Percentiles rank a stretch among this genome's conserved stretches.
Evolutionary conservation across 2,113 vertebrate species (phyloP).

Genomic region (Xenopus borealis): DNA sequence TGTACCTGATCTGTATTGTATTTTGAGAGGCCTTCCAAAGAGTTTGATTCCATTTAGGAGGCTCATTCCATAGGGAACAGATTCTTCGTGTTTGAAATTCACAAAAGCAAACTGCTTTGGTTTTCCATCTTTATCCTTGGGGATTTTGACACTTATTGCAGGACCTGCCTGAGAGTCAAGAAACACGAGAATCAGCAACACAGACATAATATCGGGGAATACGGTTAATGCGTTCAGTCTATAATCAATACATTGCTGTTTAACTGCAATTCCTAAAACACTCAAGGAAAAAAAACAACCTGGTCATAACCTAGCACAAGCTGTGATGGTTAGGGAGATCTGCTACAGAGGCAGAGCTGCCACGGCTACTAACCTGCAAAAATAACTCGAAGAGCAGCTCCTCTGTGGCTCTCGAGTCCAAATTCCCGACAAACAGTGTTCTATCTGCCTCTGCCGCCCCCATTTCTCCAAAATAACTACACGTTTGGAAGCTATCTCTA

Average conservation of each 20-base stretch:
- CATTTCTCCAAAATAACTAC: slow-evolving; percentile 60
- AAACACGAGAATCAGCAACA: slow-evolving; percentile 15
- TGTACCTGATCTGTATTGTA: slow-evolving; percentile 89
- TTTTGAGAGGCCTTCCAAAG: slow-evolving; percentile 79
- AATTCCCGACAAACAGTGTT: slow-evolving; percentile 85
- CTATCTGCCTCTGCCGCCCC: slow-evolving; percentile 81
- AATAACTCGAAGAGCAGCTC: slow-evolving; percentile 91
- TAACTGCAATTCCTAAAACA: no score
- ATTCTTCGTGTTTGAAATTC: slow-evolving; percentile 90
- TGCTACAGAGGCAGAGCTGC: slow-evolving; percentile 16
- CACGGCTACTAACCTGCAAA: slow-evolving; percentile 71
- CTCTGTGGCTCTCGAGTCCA: slow-evolving; percentile 82
- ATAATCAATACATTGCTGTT: no score
- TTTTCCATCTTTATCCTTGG: slow-evolving; percentile 85
- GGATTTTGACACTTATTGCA: slow-evolving; percentile 87
- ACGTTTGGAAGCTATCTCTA: neutral
- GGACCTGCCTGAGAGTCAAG: slow-evolving; percentile 79
- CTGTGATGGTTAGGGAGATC: slow-evolving; percentile 24
- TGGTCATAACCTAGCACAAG: no score
- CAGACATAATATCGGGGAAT: no score
- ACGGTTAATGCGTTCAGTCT: no score
- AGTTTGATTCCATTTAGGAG: slow-evolving; percentile 82
- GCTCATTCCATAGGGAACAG: slow-evolving; percentile 84
- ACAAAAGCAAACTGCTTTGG: slow-evolving; percentile 91
- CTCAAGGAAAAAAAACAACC: no score